These are phyloP conservation scores for Hyppa rectilinea DNA, from an alignment of 2,888 invertebrate genomes.

Conservation along the genomic window DNA sequence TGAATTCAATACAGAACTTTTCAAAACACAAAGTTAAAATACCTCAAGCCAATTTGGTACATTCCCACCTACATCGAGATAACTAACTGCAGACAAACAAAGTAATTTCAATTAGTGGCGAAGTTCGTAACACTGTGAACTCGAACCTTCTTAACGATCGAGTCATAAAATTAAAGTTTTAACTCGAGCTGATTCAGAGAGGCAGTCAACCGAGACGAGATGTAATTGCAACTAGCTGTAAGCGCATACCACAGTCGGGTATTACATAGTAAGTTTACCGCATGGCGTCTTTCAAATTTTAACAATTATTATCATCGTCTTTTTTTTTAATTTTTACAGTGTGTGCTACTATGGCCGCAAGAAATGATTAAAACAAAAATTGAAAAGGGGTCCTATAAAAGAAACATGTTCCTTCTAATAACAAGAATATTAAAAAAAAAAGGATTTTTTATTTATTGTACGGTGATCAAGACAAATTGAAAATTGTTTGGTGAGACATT, in stretches of 20 bases:
- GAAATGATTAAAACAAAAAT: background rate
- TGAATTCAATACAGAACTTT: background rate
- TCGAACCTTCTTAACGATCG: conserved; percentile 52
- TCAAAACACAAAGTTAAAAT: background rate
- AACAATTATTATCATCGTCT: background rate
- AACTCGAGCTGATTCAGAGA: conserved; percentile 64
- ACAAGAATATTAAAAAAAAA: background rate
- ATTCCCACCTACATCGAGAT: conserved; percentile 8
- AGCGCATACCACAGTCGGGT: conserved; percentile 39
- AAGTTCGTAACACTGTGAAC: conserved; percentile 46
- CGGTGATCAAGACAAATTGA: background rate
- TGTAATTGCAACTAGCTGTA: conserved; percentile 59
- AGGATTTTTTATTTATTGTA: background rate
- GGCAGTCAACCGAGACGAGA: conserved; percentile 56
- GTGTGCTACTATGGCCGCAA: background rate
- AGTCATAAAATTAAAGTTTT: conserved; percentile 66
- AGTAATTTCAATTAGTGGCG: conserved; percentile 61
- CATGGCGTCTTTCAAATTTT: background rate
- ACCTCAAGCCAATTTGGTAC: background rate
- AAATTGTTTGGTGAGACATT: conserved; percentile 3
- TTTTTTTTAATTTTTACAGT: background rate
- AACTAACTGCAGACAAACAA: conserved; percentile 34
- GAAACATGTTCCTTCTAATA: background rate
- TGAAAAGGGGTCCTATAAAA: background rate
- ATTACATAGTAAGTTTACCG: conserved; percentile 15